Conservation (phyloP, 2,113 vertebrate species). For the Xiphorhynchus elegans region DNA sequence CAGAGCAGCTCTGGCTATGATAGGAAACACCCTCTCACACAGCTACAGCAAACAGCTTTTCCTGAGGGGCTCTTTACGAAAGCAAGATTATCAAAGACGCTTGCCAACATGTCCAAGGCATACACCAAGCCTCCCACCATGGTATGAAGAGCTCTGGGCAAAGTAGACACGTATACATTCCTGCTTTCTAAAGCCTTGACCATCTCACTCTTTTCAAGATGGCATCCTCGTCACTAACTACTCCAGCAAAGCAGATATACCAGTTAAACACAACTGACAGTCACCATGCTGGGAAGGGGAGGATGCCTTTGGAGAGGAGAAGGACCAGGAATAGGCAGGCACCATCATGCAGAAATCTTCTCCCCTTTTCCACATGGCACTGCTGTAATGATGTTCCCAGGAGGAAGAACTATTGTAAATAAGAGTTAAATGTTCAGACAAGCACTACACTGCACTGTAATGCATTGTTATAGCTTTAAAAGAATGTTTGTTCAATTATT, state of each 20-base stretch:
- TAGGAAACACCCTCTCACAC: not conserved
- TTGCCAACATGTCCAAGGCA: not conserved
- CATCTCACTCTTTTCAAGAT: not conserved
- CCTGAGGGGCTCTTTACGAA: not conserved
- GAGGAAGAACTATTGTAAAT: not conserved
- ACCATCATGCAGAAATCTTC: not conserved
- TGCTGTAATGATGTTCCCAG: not conserved
- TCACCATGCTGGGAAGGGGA: rapidly evolving
- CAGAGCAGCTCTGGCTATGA: not conserved
- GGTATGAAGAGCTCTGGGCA: rapidly evolving
- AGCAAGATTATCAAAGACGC: rapidly evolving
- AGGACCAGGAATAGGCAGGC: not conserved
- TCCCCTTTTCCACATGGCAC: not conserved
- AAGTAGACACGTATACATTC: not conserved
- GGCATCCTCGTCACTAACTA: not conserved
- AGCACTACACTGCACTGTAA: not conserved
- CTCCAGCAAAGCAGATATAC: not conserved
- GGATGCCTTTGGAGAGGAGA: not conserved
- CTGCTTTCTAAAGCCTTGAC: not conserved
- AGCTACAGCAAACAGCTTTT: not conserved
- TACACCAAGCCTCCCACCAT: rapidly evolving
- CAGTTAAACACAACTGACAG: not conserved
- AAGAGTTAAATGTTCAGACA: not conserved
- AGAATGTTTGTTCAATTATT: not conserved
- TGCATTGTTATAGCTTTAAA: not conserved